Evolutionary conservation across 1,140 invertebrate genomes (phyloP), one percentile per base, ranked within the genome.

Genomic region (Paralvinella palmiformis): DNA sequence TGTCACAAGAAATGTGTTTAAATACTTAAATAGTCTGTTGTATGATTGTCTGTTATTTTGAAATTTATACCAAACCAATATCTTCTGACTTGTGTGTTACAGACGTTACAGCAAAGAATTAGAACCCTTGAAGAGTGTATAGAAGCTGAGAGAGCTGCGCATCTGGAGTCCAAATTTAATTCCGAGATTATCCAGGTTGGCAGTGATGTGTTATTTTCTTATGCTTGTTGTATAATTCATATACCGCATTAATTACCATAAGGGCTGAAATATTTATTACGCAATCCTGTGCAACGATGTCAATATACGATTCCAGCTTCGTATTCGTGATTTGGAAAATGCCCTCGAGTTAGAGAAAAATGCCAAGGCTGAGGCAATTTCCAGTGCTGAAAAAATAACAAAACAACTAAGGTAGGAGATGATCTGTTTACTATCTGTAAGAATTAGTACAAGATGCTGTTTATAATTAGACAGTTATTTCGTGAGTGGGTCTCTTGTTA

Each of bases 91-190:
- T 24, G 7, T 61, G n/a, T 44, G 58, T 68, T 73, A 17, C 61
- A 78, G 75, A 63, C 63, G 37, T 67, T 72, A 2, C 53, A 72
- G 44, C 67, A 69, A 22, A 73, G 71, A 55, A 67, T 74, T 13
- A 69, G 72, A 52, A 60, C 68, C 7, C 63, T 78, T 5, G 76
- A 78, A 57, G 76, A 77, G 48, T 72, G 59, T 36, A 74, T 79
- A 55, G 78, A 79, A 61, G 69, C 72, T 44, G 78, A 79, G 61
- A 68, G 75, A 66, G 73, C 75, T 22, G 71, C 76, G 58, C 78
- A 79, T 67, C 63, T 79, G 27, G 75, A 79, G 65, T 74, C 75
- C 13, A 78, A 78, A 53, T 79, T 79, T 53, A 79, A 77, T 65
- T 75, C 75, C 1, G 78, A 79, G 69, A 76, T 79, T 61, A 70